Percentiles rank a stretch among this genome's conserved stretches.
Evolutionary conservation across 2,888 invertebrate species (phyloP).

Genomic region (Orthosia incerta): DNA sequence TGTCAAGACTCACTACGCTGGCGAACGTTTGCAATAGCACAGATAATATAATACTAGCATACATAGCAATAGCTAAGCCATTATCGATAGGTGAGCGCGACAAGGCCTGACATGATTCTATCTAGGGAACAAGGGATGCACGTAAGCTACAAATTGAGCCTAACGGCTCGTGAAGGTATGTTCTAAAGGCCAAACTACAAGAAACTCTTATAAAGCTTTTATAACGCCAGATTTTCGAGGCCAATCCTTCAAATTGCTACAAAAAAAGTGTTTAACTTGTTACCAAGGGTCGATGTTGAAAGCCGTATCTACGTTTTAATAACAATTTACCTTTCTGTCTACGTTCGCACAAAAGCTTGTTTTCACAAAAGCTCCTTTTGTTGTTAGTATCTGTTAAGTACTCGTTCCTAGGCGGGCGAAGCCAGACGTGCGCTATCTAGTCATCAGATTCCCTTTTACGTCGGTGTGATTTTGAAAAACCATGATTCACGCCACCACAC

Average conservation of each 20-base stretch:
- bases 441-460: conserved; percentile 61
- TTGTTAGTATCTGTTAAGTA: conserved; percentile 52
- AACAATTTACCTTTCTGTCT: conserved; percentile 63
- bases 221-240: background rate
- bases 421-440: conserved; percentile 64
- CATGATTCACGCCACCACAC: conserved; percentile 72
- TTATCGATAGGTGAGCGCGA: conserved; percentile 19
- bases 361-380: conserved; percentile 62
- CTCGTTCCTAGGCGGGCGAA: conserved; percentile 47
- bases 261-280: conserved; percentile 43
- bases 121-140: conserved; percentile 4
- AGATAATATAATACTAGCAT: too few relatives aligned
- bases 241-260: conserved; percentile 28
- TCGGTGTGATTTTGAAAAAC: conserved; percentile 62
- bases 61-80: conserved; percentile 23
- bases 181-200: background rate
- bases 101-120: conserved; percentile 17
- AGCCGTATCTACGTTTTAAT: conserved; percentile 51
- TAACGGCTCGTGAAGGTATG: background rate
- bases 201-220: background rate
- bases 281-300: conserved; percentile 30
- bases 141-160: conserved; percentile 20
- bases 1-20: conserved; percentile 23
- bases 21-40: conserved; percentile 26
- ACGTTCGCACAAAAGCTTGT: conserved; percentile 57